These are phyloP conservation scores for Dryadula phaetusa DNA, from an alignment of 2,888 invertebrate genomes.

Conservation along the genomic window DNA sequence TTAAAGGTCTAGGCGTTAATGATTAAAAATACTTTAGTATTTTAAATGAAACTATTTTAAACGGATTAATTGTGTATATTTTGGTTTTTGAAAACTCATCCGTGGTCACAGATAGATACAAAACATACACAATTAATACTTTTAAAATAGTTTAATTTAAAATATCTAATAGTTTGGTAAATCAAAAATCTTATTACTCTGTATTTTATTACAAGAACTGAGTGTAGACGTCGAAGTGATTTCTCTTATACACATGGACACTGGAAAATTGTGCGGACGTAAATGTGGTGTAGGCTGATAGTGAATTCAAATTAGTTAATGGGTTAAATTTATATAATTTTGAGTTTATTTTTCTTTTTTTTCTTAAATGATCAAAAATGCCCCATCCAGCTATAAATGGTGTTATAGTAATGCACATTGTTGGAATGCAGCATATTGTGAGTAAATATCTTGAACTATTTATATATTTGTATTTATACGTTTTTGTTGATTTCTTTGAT, in stretches of 20 bases:
- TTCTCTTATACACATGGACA: conserved; percentile 56
- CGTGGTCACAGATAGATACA: too few relatives aligned
- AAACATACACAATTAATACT: too few relatives aligned
- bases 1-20: neutral
- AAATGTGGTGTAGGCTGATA: conserved; percentile 71
- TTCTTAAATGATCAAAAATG: conserved; percentile 27
- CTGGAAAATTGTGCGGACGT: conserved; percentile 50
- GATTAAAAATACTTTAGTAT: conserved; percentile 2
- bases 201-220: neutral
- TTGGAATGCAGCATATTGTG: conserved; percentile 73
- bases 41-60: too few relatives aligned
- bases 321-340: neutral
- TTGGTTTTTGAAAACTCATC: too few relatives aligned
- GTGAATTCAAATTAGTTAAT: conserved; percentile 4
- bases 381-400: conserved; percentile 59
- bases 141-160: too few relatives aligned
- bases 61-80: too few relatives aligned
- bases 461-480: too few relatives aligned
- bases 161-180: too few relatives aligned
- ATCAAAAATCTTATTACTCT: too few relatives aligned
- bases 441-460: conserved; percentile 53
- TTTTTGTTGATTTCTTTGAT: neutral
- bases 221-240: neutral
- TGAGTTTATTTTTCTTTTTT: conserved; percentile 8
- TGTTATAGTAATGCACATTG: conserved; percentile 67